These are phyloP conservation scores for Rhincodon typus DNA, from an alignment of 2,797 vertebrate species.

Conservation along the genomic window DNA sequence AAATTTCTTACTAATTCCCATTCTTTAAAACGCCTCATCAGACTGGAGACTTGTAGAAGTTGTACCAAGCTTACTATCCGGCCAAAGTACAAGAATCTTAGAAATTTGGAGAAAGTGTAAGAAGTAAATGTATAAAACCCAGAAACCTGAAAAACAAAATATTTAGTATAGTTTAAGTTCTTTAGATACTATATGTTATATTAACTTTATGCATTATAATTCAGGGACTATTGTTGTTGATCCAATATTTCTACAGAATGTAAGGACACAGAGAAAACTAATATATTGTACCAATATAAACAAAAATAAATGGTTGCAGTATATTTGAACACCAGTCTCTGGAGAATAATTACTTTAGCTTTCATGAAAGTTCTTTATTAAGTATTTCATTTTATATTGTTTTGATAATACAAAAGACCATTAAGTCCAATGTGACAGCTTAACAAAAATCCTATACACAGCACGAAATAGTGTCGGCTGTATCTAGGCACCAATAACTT, in stretches of 20 bases:
- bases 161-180: neutral
- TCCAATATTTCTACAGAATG: neutral
- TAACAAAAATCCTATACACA: neutral
- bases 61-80: constrained; percentile 58
- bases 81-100: constrained; percentile 41
- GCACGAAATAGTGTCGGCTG: neutral
- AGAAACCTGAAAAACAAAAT: constrained; percentile 3
- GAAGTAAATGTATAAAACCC: neutral
- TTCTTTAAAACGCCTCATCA: constrained; percentile 65
- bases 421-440: neutral
- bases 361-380: neutral
- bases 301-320: neutral
- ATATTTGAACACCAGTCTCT: neutral
- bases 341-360: neutral
- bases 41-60: constrained; percentile 47
- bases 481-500: neutral
- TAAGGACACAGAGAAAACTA: neutral
- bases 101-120: constrained; percentile 13
- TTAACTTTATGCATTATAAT: neutral
- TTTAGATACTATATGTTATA: neutral
- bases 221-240: neutral
- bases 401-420: neutral
- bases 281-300: neutral
- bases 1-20: constrained; percentile 61
- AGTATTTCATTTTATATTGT: neutral